Conservation (phyloP, 2,797 vertebrate genomes). For the Liasis olivaceus region DNA sequence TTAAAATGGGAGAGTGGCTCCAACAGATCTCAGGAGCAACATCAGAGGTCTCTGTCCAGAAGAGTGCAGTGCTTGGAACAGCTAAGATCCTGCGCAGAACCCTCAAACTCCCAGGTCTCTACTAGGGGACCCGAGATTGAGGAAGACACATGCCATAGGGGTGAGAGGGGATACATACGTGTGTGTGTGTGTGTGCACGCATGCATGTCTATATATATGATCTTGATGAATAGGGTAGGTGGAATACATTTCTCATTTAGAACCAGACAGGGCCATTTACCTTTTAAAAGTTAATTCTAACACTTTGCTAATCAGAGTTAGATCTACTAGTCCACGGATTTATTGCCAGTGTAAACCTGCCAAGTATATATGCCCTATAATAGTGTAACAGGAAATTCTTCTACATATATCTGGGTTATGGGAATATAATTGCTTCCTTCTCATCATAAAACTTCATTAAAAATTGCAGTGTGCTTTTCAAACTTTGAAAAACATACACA, state of each 20-base stretch:
- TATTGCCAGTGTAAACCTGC: neutral
- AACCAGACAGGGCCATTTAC: neutral
- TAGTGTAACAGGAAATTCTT: neutral
- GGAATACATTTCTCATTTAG: neutral
- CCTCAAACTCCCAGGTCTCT: no score
- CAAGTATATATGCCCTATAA: neutral
- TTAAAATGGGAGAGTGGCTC: no score
- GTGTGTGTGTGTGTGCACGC: neutral
- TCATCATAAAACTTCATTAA: slow-evolving; percentile 13
- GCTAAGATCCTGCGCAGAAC: no score
- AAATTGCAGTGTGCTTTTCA: slow-evolving; percentile 14
- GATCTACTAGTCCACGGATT: neutral
- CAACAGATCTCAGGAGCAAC: no score
- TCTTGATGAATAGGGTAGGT: neutral
- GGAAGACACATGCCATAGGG: no score
- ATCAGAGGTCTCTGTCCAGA: no score
- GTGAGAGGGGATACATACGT: no score
- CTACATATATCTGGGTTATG: accelerated
- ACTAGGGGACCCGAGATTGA: no score
- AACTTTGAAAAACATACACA: slow-evolving; percentile 39
- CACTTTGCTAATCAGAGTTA: neutral
- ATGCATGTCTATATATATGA: neutral
- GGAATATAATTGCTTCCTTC: slow-evolving; percentile 3
- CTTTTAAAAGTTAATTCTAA: neutral
- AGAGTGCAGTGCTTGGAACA: no score